Evolutionary conservation across 2,113 vertebrate species (phyloP), one percentile per base, ranked within the genome.

Genomic region (Azemiops feae): DNA sequence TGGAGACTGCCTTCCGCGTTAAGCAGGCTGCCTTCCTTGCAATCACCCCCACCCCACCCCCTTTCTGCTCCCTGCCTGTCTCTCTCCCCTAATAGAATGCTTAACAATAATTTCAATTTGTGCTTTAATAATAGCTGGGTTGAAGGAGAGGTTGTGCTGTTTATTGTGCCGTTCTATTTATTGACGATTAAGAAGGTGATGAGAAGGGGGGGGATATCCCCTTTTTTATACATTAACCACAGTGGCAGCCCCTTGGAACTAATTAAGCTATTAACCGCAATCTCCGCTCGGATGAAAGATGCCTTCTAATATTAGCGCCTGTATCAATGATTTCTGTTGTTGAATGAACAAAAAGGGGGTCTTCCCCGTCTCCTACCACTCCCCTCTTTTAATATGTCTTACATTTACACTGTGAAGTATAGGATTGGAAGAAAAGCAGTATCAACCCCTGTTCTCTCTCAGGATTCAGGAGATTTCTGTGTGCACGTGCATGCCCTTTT

Each of bases 121-220:
- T 89, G 69, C 53, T 88, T 47, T 54, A 23, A 53, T 89, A 27
- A 8, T 25, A 50, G 5, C 45, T 54, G 54, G 47, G 2, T 88
- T 27, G 55, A 34, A 0, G 1, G 43, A 50, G 45, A 0, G 0
- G 1, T 81, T 4, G 1, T 0, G 25, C 58, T 89, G 45, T 7
- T 55, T 86, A 47, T 60, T 64, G 60, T 86, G 11, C 30, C 14
- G 3, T 52, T 55, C 10, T 3, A 14, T 58, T 93, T 90, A 12
- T 87, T 30, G 89, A 81, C 0, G 81, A 7, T 85, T 43, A 20
- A 45, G 0, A 25, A 20, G 90, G 50, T 0, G 14, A 9, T 53
- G n/a, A 52, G 88, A n/a, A 23, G 0, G 64, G 52, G 87, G 85
- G 47, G 90, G 9, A 11, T 12, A 0, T 0, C 1, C 74, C 8